Conservation (phyloP, 2,113 vertebrate species). For the Marmota monax region DNA sequence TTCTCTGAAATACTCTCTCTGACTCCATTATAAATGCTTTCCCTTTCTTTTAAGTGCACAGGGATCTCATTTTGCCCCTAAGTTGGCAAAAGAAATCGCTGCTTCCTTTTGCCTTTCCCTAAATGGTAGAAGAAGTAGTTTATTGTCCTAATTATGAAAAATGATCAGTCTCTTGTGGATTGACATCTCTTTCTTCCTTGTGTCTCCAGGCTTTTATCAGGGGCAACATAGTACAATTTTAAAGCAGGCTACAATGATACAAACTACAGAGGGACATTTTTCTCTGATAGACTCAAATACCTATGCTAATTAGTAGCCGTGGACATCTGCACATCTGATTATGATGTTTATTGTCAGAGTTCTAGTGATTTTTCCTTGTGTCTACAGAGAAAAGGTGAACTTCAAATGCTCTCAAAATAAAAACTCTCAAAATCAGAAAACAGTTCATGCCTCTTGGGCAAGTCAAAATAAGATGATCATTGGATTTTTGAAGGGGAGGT, state of each 20-base stretch:
- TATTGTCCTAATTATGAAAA: conserved; percentile 37
- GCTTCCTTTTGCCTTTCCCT: not conserved
- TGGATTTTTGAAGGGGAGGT: not conserved
- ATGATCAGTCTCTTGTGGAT: not conserved
- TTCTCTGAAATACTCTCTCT: not conserved
- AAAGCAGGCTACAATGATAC: not conserved
- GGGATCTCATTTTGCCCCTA: not conserved
- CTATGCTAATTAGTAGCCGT: conserved; percentile 73
- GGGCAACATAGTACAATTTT: not conserved
- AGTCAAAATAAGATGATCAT: conserved; percentile 38
- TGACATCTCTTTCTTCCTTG: not conserved
- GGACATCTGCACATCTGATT: conserved; percentile 77
- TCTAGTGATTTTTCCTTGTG: conserved; percentile 54
- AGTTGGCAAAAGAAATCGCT: not conserved
- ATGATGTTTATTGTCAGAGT: conserved; percentile 70
- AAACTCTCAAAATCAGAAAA: conserved; percentile 58
- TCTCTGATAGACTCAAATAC: conserved; percentile 67
- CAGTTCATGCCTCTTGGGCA: not conserved
- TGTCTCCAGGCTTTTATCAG: not conserved
- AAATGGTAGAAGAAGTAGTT: not conserved
- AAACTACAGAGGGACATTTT: not conserved
- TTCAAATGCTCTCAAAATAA: conserved; percentile 25
- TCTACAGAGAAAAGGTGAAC: conserved; percentile 53
- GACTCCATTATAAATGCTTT: not conserved
- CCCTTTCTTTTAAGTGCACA: not conserved